phyloP scores from a whole-genome alignment of 2,888 invertebrate species.

The Drosophila robusta region DNA sequence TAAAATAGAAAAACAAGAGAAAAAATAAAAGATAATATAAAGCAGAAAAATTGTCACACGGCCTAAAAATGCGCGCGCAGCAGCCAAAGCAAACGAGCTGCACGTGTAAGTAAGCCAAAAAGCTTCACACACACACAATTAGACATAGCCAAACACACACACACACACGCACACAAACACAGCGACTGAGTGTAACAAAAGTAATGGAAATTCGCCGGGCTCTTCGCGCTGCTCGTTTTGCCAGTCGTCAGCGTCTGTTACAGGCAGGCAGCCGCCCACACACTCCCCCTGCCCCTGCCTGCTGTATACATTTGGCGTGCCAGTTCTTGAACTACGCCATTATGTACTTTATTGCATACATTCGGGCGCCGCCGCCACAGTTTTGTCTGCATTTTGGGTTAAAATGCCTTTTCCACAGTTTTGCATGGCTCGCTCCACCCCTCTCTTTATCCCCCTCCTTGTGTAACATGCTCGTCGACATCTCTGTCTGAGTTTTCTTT shows the following conservation, averaged over 20 bases:
- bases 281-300: not conserved
- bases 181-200: constrained; percentile 54
- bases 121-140: constrained; percentile 36
- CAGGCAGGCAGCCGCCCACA: constrained; percentile 13
- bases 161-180: constrained; percentile 8
- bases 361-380: constrained; percentile 64
- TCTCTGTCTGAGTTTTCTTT: constrained; percentile 50
- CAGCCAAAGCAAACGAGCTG: constrained; percentile 59
- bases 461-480: constrained; percentile 11
- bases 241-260: constrained; percentile 45
- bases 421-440: constrained; percentile 32
- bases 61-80: constrained; percentile 78
- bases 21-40: constrained; percentile 19
- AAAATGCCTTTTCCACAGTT: constrained; percentile 70
- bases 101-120: constrained; percentile 70
- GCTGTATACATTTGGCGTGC: constrained; percentile 36
- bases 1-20: constrained; percentile 34
- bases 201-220: constrained; percentile 68
- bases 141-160: constrained; percentile 9
- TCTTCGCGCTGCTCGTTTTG: constrained; percentile 58
- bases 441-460: not conserved
- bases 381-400: constrained; percentile 76
- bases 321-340: constrained; percentile 80
- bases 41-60: constrained; percentile 64
- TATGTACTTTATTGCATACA: constrained; percentile 81